Evolutionary conservation across 2,113 vertebrate genomes (phyloP).

Genomic region (Pelusios castaneus): DNA sequence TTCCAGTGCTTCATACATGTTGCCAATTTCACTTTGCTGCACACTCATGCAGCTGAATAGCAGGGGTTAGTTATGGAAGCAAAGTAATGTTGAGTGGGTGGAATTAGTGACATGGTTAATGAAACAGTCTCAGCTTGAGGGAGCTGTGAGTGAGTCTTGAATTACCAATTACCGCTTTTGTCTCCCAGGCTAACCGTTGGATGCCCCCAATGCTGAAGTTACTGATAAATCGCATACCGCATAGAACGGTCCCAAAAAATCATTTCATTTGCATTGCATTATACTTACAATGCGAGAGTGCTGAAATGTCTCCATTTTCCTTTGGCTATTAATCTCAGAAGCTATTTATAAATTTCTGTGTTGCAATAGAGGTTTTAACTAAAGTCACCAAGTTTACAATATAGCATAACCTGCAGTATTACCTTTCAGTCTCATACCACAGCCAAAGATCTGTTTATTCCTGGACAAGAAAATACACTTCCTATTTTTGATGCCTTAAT

Average conservation of each 20-base stretch:
- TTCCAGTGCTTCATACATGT: not conserved
- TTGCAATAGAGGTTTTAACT: not conserved
- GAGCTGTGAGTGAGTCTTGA: not conserved
- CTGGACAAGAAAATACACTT: not conserved
- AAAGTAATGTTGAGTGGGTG: not conserved
- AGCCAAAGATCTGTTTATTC: slow-evolving; percentile 9
- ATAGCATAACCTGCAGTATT: not conserved
- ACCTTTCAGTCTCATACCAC: not conserved
- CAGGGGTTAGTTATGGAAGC: not conserved
- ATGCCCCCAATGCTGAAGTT: fast-evolving
- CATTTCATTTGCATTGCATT: slow-evolving; percentile 3
- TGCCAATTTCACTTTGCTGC: not conserved
- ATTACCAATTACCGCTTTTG: not conserved
- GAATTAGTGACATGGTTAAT: not conserved
- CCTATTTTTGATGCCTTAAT: fast-evolving
- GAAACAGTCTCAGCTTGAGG: fast-evolving
- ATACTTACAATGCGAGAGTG: slow-evolving; percentile 27
- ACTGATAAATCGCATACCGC: not conserved
- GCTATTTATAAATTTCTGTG: not conserved
- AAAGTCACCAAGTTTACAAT: not conserved
- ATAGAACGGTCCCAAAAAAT: not conserved
- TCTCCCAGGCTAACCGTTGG: not conserved
- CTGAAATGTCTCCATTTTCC: not conserved
- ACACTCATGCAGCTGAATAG: not conserved
- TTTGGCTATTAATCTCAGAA: slow-evolving; percentile 5